Base-by-base conservation (phyloP, 2,113 vertebrate genomes). In the Gallinago media region DNA sequence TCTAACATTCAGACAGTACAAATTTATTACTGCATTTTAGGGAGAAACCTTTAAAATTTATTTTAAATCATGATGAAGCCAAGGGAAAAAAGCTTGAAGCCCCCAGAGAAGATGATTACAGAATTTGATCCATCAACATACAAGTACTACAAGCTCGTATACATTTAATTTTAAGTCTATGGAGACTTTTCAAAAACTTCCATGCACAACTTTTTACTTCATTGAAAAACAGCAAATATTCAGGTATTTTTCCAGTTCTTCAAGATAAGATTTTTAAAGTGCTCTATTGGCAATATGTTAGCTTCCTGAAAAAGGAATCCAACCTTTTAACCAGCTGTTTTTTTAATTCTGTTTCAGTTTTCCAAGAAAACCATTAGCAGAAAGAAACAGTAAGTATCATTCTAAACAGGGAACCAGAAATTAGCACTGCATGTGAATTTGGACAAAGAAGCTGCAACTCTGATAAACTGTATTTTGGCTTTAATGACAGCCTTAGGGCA, bases 181-280 rank as follows among this genome's bases (percentile, higher is more conserved):
- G 34, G 25, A 31, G 23, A 61, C 46, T 91, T 93, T 66, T 77
- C 50, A 86, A 74, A 71, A 91, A 80, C 38, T 85, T 82, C 25
- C 11, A 71, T 8, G 54, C 9, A 34, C 36, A 82, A 65, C 29
- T 58, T 94, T 58, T 71, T 85, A 62, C n/a, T 95, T 91, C 23
- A 72, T 0, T 83, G 84, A 52, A 80, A 92, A 96, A 81, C 61
- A 93, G 61, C 72, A 95, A 95, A 29, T 13, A 36, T 81, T 72
- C 68, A 94, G 84, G 73, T 96, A 94, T 68, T 96, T 95, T 95
- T 92, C 77, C 78, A 93, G 42, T 86, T 92, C 63, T 84, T 94
- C 58, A 84, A 89, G 92, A 92, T 95, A 96, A 93, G 65, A 88
- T 78, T 95, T 95, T 96, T 89, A 54, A 94, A 94, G 95, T 89